Conservation (phyloP, 2,888 invertebrate genomes). For the Buathra laborator region DNA sequence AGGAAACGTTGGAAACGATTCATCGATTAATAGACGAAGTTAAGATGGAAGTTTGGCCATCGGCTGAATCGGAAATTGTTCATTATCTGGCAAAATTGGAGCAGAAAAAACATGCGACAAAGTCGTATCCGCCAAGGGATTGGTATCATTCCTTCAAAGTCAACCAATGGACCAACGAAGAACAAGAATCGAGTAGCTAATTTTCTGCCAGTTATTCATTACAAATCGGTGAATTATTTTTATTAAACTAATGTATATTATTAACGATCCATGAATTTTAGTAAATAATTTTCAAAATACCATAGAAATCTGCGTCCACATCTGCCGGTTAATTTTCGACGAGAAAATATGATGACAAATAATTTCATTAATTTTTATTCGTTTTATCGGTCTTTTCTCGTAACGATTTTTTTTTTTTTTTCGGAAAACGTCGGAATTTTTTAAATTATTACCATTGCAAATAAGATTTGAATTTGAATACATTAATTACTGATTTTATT, state of each 20-base stretch:
- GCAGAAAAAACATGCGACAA: constrained; percentile 18
- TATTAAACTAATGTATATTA: neutral
- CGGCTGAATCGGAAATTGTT: constrained; percentile 51
- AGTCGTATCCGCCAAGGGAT: constrained; percentile 54
- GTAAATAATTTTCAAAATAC: neutral
- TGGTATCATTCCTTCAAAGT: no score
- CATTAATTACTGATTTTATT: no score
- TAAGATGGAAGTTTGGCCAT: constrained; percentile 72
- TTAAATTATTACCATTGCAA: no score
- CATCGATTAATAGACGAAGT: constrained; percentile 70
- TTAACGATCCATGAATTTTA: neutral
- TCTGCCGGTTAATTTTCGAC: neutral
- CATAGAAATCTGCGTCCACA: neutral
- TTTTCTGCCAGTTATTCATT: no score
- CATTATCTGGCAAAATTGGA: constrained; percentile 48
- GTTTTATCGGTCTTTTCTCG: no score
- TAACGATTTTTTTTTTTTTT: no score
- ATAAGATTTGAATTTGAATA: no score
- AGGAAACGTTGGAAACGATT: constrained; percentile 69
- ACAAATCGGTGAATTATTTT: neutral
- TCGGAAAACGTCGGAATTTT: no score
- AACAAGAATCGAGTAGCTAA: no score
- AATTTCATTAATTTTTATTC: no score
- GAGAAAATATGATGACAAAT: no score
- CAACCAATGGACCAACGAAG: no score